Percentiles rank a stretch among this genome's conserved stretches.
Evolutionary conservation across 2,113 vertebrate species (phyloP).

Genomic region (Cynopterus brachyotis): DNA sequence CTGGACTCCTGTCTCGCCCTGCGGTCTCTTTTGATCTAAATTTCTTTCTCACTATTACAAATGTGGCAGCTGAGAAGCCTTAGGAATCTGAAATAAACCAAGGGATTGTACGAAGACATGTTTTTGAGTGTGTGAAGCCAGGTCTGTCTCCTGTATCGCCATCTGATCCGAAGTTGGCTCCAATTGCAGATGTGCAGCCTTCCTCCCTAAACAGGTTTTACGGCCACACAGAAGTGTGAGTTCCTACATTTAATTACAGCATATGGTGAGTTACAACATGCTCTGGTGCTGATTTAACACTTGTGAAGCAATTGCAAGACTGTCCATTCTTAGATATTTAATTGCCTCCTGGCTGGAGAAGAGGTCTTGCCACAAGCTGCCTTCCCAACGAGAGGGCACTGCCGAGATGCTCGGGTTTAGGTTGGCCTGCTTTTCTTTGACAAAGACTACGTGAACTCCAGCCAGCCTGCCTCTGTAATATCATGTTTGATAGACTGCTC

Average conservation of each 20-base stretch:
- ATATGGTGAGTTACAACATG: background rate
- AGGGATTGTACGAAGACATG: background rate
- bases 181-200: background rate
- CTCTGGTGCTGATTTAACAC: background rate
- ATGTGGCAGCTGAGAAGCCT: background rate
- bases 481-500: background rate
- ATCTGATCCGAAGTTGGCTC: background rate
- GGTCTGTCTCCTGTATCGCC: accelerated
- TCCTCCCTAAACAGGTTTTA: background rate
- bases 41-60: constrained; percentile 24
- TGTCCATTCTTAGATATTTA: background rate
- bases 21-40: constrained; percentile 27
- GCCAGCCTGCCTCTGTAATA: background rate
- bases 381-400: background rate
- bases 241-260: constrained; percentile 9
- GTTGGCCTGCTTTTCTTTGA: background rate
- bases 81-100: background rate
- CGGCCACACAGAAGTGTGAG: background rate
- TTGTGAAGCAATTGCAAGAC: background rate
- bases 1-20: background rate
- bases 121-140: background rate
- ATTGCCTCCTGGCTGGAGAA: background rate
- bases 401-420: accelerated
- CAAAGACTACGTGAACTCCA: background rate
- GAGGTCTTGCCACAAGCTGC: background rate